Evolutionary conservation across 2,797 vertebrate species (phyloP).

Genomic region (Dendrocincla fuliginosa): DNA sequence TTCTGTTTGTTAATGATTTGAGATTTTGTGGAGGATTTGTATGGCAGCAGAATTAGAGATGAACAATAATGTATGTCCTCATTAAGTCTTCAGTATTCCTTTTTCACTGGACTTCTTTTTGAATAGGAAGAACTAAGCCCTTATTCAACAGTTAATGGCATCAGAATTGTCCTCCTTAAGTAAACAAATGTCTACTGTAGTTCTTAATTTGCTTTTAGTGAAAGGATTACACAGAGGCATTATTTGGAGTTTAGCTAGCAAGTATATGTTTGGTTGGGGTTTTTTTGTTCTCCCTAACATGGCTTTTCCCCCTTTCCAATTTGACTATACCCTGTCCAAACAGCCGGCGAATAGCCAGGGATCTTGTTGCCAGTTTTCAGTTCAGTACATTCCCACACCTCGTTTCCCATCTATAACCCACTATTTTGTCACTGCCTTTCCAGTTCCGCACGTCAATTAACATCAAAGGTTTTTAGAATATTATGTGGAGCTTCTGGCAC

Average conservation of each 20-base stretch:
- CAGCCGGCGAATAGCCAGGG: not conserved
- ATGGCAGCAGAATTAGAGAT: not conserved
- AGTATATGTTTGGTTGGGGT: not conserved
- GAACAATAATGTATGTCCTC: constrained; percentile 10
- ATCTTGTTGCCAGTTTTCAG: not conserved
- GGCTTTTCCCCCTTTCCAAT: not conserved
- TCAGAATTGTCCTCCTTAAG: not conserved
- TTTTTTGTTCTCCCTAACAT: not conserved
- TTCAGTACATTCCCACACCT: not conserved
- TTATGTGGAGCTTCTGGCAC: not conserved
- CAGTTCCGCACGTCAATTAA: not conserved
- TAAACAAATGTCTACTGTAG: not conserved
- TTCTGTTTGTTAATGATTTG: constrained; percentile 9
- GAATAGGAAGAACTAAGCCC: not conserved
- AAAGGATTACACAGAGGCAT: not conserved
- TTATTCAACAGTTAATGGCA: not conserved
- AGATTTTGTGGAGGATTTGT: not conserved
- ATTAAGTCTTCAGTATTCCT: constrained; percentile 14
- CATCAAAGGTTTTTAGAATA: not conserved
- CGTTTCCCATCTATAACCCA: not conserved
- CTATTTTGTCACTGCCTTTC: not conserved
- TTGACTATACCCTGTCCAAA: not conserved
- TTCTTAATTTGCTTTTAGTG: not conserved
- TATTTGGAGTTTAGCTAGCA: not conserved
- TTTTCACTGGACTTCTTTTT: not conserved